Evolutionary conservation across 2,888 invertebrate species (phyloP).

Genomic region (Julus scandinavius): DNA sequence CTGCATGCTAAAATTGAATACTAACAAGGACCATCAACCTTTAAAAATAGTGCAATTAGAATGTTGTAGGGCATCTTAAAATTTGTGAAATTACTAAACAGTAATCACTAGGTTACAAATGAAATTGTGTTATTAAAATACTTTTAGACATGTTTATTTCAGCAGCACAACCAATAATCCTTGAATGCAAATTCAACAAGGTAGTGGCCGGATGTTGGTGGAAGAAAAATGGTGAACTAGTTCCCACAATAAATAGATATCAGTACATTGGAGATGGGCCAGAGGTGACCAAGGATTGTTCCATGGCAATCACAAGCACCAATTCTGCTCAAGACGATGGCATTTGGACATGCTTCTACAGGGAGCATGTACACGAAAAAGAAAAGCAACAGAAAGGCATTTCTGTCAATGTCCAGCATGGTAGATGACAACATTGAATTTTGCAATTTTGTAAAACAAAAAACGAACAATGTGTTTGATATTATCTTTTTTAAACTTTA

Average conservation of each 20-base stretch:
- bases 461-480: not conserved
- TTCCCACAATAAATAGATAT: not conserved
- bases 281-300: not conserved
- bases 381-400: not conserved
- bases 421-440: not conserved
- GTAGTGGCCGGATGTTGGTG: not conserved
- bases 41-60: too few species aligned
- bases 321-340: not conserved
- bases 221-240: not conserved
- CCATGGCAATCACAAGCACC: not conserved
- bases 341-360: not conserved
- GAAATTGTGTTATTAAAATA: too few species aligned
- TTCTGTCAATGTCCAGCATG: not conserved
- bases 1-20: too few species aligned
- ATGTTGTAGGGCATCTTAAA: too few species aligned
- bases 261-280: not conserved
- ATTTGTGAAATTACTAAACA: too few species aligned
- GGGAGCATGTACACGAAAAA: not conserved
- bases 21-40: too few species aligned
- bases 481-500: too few species aligned
- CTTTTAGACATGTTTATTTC: not conserved
- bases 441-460: not conserved
- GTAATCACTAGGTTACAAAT: too few species aligned
- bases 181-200: not conserved
- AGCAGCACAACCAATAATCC: not conserved